Evolutionary conservation across 2,113 vertebrate genomes (phyloP), one percentile per base, ranked within the genome.

Genomic region (Phaetusa simplex): DNA sequence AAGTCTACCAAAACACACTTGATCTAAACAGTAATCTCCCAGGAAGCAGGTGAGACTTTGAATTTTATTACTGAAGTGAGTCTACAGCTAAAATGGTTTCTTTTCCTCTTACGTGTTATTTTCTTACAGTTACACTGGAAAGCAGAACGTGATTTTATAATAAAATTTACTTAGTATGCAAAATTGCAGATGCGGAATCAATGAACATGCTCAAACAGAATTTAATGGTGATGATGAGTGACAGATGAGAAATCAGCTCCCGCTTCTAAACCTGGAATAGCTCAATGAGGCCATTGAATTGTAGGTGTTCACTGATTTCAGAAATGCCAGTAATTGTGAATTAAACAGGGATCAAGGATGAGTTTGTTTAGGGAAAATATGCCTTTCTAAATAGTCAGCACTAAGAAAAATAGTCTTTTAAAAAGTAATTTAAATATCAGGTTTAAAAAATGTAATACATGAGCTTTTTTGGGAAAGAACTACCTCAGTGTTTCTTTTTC

Each of bases 141-240:
- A 91, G 66, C 38, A 95, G 62, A 89, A 89, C 73, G 30, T 85
- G 56, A 85, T 86, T 92, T 80, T 72, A 30, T 66, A 86, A 94
- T n/a, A 72, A 69, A 88, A 86, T 72, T 64, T 49, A 81, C 61
- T 92, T 84, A 66, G 30, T 52, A 88, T 82, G n/a, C 69, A 94
- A 42, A 88, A 88, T 82, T 92, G 34, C 70, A 94, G 64, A 77
- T 84, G 71, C 67, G 24, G 79, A 80, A 79, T 93, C 76, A 90
- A 47, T 65, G 61, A 90, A 90, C 27, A 43, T 73, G n/a, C 56
- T 94, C 43, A 80, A 61, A 59, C 13, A 52, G 50, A 87, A 91
- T 89, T 85, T 91, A 72, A 65, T 72, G 56, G 61, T 84, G 56
- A 87, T 84, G 62, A 89, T 82, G 80, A 95, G 27, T 84, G 65